Evolutionary conservation across 2,888 invertebrate genomes (phyloP), one percentile per base, ranked within the genome.

Genomic region (Dioctria rufipes): DNA sequence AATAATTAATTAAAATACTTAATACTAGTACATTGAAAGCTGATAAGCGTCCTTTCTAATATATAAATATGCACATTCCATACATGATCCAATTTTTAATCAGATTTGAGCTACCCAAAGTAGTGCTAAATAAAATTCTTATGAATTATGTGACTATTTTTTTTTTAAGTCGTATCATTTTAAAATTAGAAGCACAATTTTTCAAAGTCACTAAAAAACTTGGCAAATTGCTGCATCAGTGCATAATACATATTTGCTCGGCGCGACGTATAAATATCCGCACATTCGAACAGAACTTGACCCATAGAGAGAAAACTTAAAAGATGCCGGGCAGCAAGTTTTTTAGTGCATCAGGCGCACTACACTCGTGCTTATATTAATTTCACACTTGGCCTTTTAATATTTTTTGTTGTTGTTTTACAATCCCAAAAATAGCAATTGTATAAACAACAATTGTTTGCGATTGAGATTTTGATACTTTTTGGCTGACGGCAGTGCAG

Each of bases 181-280:
- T 75, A 75, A 75, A 75, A 75, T 75, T 75, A 75, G 75, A 75
- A 60, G 43, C 75, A 75, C 75, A 75, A 71, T 75, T 60, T 75
- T 75, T 75, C 75, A 75, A 75, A 75, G 75, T 75, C 75, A 75
- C 60, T 75, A 75, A 75, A 75, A 75, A 75, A 75, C 75, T 75
- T 75, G 75, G 75, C 75, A 75, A 75, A 75, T 60, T 75, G 75
- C 75, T 75, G 75, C 75, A 60, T 58, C 75, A 75, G 42, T 60
- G 75, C 75, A 60, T 75, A 25, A 25, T 25, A 25, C 25, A 75
- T 49, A 71, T 71, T 71, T 43, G 43, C 25, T 25, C 25, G 25
- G 25, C 25, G 25, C 25, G 25, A 25, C 13, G 75, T 61, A 75
- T 75, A 75, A 60, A 75, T 58, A 39, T 39, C 65, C 13, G 5